Percentiles rank a stretch among this genome's conserved stretches.
Conservation (phyloP, 2,797 vertebrate genomes). For the Dermochelys coriacea region DNA sequence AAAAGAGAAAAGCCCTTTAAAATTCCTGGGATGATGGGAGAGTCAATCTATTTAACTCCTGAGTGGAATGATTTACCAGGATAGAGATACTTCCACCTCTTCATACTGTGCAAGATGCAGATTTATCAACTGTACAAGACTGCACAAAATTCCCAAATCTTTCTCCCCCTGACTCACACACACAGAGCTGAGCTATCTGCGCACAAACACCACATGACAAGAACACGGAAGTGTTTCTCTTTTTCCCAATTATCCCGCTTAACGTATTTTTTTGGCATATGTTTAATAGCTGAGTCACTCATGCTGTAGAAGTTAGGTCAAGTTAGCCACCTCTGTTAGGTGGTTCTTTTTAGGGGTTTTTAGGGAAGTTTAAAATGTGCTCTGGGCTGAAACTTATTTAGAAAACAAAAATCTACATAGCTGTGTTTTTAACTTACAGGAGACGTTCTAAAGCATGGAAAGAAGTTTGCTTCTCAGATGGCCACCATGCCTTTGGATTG, state of each 20-base stretch:
- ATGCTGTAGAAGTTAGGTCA: neutral
- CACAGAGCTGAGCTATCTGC: neutral
- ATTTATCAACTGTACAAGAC: neutral
- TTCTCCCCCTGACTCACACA: fast-evolving
- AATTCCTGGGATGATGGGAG: slow-evolving; percentile 43
- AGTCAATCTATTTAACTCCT: slow-evolving; percentile 60
- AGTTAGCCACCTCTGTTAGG: neutral
- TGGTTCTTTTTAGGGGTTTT: neutral
- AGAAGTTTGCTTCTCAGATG: neutral
- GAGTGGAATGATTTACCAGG: slow-evolving; percentile 50
- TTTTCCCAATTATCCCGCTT: neutral
- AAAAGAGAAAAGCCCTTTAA: slow-evolving; percentile 38
- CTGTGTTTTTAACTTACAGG: neutral
- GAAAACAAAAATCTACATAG: neutral
- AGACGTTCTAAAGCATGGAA: neutral
- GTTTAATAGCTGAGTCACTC: neutral
- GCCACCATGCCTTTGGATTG: neutral
- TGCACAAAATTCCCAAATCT: neutral
- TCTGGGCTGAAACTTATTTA: neutral
- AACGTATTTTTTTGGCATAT: neutral
- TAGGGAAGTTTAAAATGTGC: neutral
- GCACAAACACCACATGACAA: neutral
- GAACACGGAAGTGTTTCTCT: neutral
- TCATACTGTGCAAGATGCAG: neutral
- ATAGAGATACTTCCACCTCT: fast-evolving